These are phyloP conservation scores for Acomys russatus DNA, from an alignment of 2,797 vertebrate genomes.

Conservation along the genomic window DNA sequence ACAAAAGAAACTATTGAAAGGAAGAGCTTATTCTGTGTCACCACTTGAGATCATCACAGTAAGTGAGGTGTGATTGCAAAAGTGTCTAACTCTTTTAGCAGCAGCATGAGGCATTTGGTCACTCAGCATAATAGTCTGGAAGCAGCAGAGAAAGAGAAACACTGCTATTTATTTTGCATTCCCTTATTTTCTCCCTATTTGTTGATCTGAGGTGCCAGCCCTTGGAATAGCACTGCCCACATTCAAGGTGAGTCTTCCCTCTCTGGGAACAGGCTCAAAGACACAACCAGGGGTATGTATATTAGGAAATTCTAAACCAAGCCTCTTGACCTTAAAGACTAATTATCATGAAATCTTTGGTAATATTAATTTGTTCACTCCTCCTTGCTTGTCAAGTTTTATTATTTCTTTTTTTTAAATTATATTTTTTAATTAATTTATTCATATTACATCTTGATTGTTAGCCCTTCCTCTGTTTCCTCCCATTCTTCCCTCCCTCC, in stretches of 20 bases:
- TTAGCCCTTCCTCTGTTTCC: too few relatives aligned
- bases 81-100: too few relatives aligned
- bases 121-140: not conserved
- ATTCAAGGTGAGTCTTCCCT: not conserved
- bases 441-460: too few relatives aligned
- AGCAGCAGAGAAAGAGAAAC: not conserved
- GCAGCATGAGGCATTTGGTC: not conserved
- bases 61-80: not conserved
- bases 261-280: not conserved
- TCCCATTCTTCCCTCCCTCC: too few relatives aligned
- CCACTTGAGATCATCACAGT: not conserved
- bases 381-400: not conserved
- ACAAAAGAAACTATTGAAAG: not conserved
- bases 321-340: not conserved
- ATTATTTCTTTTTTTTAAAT: not conserved
- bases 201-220: fast-evolving
- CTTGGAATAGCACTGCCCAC: not conserved
- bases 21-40: not conserved
- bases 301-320: not conserved
- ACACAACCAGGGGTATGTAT: not conserved
- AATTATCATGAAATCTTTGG: not conserved
- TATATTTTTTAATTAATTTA: too few relatives aligned
- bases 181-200: too few relatives aligned
- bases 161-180: not conserved
- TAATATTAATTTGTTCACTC: not conserved